Percentiles rank a stretch among this genome's conserved stretches.
These are phyloP conservation scores for Carassius auratus DNA, from an alignment of 2,113 vertebrate species.

Conservation along the genomic window DNA sequence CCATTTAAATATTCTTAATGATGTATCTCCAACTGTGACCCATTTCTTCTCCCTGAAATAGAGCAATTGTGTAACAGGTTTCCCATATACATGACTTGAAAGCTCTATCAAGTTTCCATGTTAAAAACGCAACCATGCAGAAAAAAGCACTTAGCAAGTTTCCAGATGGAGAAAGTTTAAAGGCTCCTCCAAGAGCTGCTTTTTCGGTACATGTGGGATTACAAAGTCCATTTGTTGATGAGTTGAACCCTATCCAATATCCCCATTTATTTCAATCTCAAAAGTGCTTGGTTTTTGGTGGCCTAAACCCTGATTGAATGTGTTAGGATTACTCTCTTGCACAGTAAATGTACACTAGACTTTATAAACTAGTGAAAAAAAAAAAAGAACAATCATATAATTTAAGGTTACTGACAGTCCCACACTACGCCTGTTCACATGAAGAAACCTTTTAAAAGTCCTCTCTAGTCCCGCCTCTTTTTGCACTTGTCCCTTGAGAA, in stretches of 20 bases:
- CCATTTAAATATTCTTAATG: constrained; percentile 90
- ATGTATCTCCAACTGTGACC: constrained; percentile 90
- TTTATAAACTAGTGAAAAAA: not conserved
- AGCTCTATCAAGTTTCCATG: not conserved
- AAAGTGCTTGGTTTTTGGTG: not conserved
- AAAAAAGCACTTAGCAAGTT: not conserved
- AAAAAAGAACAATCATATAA: not conserved
- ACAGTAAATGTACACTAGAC: not conserved
- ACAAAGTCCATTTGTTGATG: not conserved
- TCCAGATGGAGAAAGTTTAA: constrained; percentile 9
- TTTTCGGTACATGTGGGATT: not conserved
- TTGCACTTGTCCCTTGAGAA: constrained; percentile 44
- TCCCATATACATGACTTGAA: not conserved
- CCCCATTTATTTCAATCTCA: constrained; percentile 4
- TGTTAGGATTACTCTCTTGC: not conserved
- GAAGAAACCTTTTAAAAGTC: constrained; percentile 39
- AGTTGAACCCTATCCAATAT: not conserved
- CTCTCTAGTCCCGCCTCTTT: constrained; percentile 16
- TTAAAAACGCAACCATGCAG: not conserved
- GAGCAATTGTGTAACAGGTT: constrained; percentile 7
- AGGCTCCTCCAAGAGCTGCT: not conserved
- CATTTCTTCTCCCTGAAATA: constrained; percentile 87
- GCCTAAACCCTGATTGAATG: not conserved
- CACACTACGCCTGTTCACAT: not conserved
- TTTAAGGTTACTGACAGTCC: not conserved